phyloP scores from a whole-genome alignment of 2,888 invertebrate species.

The Eulithis testata region DNA sequence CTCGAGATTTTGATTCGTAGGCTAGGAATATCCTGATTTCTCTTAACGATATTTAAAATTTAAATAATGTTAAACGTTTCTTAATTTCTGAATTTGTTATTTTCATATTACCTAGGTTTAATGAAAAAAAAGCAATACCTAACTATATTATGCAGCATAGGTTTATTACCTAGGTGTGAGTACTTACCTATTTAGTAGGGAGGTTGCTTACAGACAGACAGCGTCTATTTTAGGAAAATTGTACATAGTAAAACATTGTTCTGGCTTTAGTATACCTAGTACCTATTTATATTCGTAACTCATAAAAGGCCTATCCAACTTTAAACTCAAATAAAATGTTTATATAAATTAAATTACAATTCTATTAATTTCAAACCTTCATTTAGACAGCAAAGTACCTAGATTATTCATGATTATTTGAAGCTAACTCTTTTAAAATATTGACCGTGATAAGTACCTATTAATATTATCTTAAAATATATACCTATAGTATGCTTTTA shows the following conservation, averaged over 20 bases:
- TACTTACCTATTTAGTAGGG: not conserved
- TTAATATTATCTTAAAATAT: not conserved
- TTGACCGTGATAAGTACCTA: not conserved
- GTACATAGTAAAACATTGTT: constrained; percentile 35
- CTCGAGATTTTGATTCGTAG: constrained; percentile 7
- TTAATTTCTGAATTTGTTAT: not conserved
- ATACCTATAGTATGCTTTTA: constrained; percentile 14
- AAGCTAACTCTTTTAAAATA: no score
- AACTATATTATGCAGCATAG: constrained; percentile 4
- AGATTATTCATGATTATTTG: no score
- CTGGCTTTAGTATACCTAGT: constrained; percentile 45
- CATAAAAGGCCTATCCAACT: constrained; percentile 61
- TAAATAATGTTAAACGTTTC: not conserved
- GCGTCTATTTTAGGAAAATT: constrained; percentile 32
- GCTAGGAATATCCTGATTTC: constrained; percentile 2
- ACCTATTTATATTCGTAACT: constrained; percentile 34
- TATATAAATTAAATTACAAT: constrained; percentile 40
- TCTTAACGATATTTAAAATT: not conserved
- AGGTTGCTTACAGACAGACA: not conserved
- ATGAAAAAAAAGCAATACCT: constrained; percentile 19
- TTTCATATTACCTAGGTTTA: constrained; percentile 4
- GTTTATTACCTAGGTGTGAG: not conserved
- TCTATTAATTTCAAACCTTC: constrained; percentile 36
- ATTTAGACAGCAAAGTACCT: not conserved
- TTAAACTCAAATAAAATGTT: constrained; percentile 61